These are phyloP conservation scores for Bubo scandiacus DNA, from an alignment of 2,113 vertebrate genomes.

Conservation along the genomic window DNA sequence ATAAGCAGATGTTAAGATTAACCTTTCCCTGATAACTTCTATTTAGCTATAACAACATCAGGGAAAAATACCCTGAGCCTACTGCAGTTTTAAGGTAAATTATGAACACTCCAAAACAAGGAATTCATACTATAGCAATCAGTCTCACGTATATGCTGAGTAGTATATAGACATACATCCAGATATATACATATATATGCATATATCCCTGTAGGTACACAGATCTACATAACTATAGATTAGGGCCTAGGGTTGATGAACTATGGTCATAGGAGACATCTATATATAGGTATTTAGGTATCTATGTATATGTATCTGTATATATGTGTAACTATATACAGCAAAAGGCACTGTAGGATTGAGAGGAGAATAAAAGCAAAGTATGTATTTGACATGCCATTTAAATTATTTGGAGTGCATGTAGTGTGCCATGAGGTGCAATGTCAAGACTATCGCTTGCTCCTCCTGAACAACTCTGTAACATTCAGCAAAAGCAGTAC, in stretches of 20 bases:
- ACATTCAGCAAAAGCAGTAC: neutral
- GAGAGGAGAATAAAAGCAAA: neutral
- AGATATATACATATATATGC: neutral
- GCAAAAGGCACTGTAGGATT: neutral
- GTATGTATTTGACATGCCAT: neutral
- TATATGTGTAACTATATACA: neutral
- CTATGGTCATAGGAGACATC: neutral
- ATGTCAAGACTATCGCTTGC: neutral
- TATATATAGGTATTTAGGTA: neutral
- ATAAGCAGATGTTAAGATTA: neutral
- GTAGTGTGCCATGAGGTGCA: neutral
- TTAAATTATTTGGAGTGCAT: neutral
- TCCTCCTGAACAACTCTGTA: neutral
- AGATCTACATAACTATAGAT: neutral
- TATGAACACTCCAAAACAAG: neutral
- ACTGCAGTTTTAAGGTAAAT: neutral
- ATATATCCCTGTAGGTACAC: neutral
- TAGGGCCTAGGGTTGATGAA: neutral
- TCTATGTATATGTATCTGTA: accelerated
- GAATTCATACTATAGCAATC: neutral
- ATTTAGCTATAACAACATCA: neutral
- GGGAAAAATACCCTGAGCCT: neutral
- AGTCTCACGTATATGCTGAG: neutral
- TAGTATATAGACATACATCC: neutral
- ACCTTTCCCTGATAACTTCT: neutral